These are phyloP conservation scores for Pelagia noctiluca DNA, from an alignment of 30 jellyfish, hydroid and myxozoan genomes.

Conservation along the genomic window DNA sequence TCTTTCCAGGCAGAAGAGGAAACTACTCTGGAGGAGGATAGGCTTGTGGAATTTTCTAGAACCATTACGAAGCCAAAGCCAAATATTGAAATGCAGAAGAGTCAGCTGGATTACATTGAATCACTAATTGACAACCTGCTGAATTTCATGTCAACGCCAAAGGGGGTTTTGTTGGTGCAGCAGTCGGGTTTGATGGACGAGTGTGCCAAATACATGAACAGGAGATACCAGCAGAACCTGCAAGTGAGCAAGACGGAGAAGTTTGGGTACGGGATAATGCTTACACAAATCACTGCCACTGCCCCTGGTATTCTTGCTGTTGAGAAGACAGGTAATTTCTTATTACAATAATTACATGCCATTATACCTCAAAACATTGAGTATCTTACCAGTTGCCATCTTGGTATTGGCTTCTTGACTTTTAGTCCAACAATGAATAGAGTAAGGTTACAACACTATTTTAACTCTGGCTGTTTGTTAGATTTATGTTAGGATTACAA, in stretches of 20 bases:
- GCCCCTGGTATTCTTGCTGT: conserved; percentile 89
- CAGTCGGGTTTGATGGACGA: conserved; percentile 75
- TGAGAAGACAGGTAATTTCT: conserved; percentile 74
- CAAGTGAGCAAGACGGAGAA: conserved; percentile 83
- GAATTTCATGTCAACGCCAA: conserved; percentile 84
- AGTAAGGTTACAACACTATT: too few relatives aligned
- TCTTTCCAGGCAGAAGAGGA: conserved; percentile 41
- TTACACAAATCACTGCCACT: conserved; percentile 81
- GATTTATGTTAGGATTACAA: too few relatives aligned
- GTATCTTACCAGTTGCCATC: too few relatives aligned
- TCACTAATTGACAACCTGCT: conserved; percentile 73
- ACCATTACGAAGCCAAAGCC: background rate
- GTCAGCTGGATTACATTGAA: conserved; percentile 14
- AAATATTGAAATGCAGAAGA: background rate
- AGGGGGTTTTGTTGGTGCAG: conserved; percentile 82
- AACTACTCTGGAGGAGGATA: conserved; percentile 10
- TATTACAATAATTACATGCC: too few relatives aligned
- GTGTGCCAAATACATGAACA: conserved; percentile 76
- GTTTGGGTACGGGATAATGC: conserved; percentile 80
- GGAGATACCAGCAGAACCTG: conserved; percentile 58
- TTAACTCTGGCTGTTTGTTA: too few relatives aligned
- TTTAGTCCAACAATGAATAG: too few relatives aligned
- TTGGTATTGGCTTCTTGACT: too few relatives aligned
- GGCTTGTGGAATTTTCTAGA: conserved; percentile 1
- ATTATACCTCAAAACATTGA: too few relatives aligned